Conservation (phyloP, 2,113 vertebrate species). For the Spheniscus mendiculus region DNA sequence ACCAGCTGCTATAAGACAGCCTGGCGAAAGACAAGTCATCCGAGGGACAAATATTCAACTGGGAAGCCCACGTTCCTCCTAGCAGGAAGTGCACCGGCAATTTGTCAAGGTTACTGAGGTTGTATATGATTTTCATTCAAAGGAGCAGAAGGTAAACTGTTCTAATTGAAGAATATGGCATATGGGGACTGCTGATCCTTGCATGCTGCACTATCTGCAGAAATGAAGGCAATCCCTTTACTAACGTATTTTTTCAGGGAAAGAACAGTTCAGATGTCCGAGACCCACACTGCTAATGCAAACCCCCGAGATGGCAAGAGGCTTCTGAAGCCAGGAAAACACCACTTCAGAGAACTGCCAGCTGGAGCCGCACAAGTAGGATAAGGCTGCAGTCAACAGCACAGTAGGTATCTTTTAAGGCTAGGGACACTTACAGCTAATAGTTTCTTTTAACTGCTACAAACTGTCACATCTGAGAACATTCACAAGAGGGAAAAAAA, state of each 20-base stretch:
- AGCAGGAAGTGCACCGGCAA: neutral
- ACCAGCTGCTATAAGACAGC: conserved; percentile 33
- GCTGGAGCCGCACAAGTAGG: neutral
- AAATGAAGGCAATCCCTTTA: neutral
- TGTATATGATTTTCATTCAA: neutral
- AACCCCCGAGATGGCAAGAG: neutral
- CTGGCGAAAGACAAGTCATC: neutral
- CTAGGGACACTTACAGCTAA: neutral
- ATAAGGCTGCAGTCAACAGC: neutral
- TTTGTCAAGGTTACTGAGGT: neutral
- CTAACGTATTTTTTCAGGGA: neutral
- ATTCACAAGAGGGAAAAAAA: neutral
- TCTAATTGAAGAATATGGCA: neutral
- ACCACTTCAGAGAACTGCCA: neutral
- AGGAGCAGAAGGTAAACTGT: neutral
- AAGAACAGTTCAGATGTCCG: neutral
- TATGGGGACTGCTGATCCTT: neutral
- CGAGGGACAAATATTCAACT: neutral
- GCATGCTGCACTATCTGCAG: neutral
- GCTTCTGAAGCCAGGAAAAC: neutral
- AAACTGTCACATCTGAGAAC: neutral
- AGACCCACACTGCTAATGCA: neutral
- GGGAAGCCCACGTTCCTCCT: neutral
- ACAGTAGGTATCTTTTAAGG: neutral
- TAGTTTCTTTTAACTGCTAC: neutral